phyloP scores from a whole-genome alignment of 2,113 vertebrate genomes.

The Macrotis lagotis region DNA sequence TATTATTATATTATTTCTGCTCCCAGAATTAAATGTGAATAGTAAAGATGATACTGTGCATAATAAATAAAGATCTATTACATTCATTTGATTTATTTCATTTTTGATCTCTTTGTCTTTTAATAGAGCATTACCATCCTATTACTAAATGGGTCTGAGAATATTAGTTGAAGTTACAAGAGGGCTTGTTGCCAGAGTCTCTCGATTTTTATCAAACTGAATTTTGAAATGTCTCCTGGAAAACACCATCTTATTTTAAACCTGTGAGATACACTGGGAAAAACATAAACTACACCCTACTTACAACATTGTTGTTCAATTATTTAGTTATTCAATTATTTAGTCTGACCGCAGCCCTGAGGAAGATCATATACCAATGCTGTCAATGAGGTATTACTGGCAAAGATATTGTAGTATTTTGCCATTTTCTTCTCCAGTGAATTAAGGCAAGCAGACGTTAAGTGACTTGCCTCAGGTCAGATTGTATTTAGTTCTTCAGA shows the following conservation, averaged over 20 bases:
- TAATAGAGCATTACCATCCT: not conserved
- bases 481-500: too few relatives aligned
- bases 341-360: too few relatives aligned
- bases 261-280: not conserved
- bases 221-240: not conserved
- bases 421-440: not conserved
- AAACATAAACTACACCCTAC: not conserved
- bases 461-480: not conserved
- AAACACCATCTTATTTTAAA: slow-evolving; percentile 1
- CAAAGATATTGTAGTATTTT: not conserved
- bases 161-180: slow-evolving; percentile 4
- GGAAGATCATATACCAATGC: too few relatives aligned
- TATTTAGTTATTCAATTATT: too few relatives aligned
- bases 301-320: not conserved
- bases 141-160: not conserved
- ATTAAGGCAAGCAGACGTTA: not conserved
- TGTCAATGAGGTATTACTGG: not conserved
- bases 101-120: slow-evolving; percentile 18
- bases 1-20: slow-evolving; percentile 17
- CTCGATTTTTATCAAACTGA: not conserved
- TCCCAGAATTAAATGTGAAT: slow-evolving; percentile 28
- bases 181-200: not conserved
- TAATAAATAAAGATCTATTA: not conserved
- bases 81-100: slow-evolving; percentile 1
- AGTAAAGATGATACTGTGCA: not conserved